These are phyloP conservation scores for Panulirus ornatus DNA, from an alignment of 1,140 invertebrate genomes.

Conservation along the genomic window DNA sequence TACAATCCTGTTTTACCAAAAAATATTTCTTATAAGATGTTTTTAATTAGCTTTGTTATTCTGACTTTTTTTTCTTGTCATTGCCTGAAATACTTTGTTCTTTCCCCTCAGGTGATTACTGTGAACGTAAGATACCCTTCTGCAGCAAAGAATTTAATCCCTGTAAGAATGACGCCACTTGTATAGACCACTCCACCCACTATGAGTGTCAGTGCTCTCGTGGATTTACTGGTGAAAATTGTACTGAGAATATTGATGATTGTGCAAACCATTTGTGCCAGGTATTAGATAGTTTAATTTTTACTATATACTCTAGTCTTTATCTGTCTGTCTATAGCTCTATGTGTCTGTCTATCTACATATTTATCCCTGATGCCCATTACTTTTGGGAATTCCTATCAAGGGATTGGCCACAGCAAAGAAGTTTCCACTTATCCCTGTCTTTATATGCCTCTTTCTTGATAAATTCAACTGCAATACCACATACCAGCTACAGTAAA, in stretches of 20 bases:
- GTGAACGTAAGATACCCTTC: slow-evolving; percentile 95
- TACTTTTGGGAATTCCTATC: no score
- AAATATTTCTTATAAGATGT: no score
- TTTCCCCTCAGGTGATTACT: slow-evolving; percentile 85
- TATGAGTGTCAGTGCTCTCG: slow-evolving; percentile 94
- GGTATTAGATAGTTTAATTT: slow-evolving; percentile 50
- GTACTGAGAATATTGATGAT: slow-evolving; percentile 94
- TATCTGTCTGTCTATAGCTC: no score
- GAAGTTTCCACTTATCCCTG: no score
- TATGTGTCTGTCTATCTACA: no score
- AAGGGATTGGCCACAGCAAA: no score
- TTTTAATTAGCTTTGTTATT: no score
- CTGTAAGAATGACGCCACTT: slow-evolving; percentile 94
- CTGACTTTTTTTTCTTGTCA: no score
- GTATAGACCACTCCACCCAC: slow-evolving; percentile 91
- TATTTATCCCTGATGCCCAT: no score
- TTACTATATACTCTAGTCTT: background rate
- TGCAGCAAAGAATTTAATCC: slow-evolving; percentile 94
- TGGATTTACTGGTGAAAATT: slow-evolving; percentile 95
- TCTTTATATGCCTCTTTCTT: no score
- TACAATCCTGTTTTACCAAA: background rate
- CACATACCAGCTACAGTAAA: no score
- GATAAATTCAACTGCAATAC: no score
- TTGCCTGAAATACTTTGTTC: background rate
- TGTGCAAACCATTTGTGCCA: slow-evolving; percentile 93